Percentiles rank a stretch among this genome's conserved stretches.
Conservation (phyloP, 2,888 invertebrate genomes). For the Eristalinus sepulchralis region DNA sequence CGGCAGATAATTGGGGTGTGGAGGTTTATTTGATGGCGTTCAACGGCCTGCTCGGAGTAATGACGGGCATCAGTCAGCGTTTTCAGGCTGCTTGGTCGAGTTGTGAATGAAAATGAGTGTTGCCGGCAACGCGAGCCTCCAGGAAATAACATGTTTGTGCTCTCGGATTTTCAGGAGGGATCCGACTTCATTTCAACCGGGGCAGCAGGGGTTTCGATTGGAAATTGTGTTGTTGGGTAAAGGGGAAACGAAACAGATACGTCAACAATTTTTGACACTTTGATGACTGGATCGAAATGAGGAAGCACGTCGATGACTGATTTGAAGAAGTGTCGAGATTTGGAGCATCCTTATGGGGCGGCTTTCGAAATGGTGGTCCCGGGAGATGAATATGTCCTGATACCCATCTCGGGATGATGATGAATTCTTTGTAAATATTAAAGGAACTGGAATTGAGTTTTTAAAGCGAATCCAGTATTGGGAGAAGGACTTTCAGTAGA, state of each 20-base stretch:
- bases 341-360: neutral
- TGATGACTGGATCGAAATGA: neutral
- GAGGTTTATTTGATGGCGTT: slow-evolving; percentile 40
- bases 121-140: neutral
- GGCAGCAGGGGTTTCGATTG: neutral
- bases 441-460: too few species aligned
- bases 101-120: neutral
- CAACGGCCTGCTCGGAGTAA: slow-evolving; percentile 21
- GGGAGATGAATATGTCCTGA: neutral
- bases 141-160: neutral
- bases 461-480: too few species aligned
- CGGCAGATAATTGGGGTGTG: slow-evolving; percentile 48
- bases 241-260: neutral
- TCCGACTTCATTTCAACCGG: neutral
- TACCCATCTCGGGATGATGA: neutral
- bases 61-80: slow-evolving; percentile 34
- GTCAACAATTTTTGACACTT: neutral
- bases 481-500: too few species aligned
- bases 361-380: neutral
- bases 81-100: neutral
- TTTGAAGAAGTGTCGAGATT: neutral
- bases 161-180: neutral
- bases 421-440: too few species aligned
- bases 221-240: neutral
- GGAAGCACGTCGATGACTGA: neutral